Evolutionary conservation across 2,888 invertebrate species (phyloP), one percentile per base, ranked within the genome.

Genomic region (Dicycla oo): DNA sequence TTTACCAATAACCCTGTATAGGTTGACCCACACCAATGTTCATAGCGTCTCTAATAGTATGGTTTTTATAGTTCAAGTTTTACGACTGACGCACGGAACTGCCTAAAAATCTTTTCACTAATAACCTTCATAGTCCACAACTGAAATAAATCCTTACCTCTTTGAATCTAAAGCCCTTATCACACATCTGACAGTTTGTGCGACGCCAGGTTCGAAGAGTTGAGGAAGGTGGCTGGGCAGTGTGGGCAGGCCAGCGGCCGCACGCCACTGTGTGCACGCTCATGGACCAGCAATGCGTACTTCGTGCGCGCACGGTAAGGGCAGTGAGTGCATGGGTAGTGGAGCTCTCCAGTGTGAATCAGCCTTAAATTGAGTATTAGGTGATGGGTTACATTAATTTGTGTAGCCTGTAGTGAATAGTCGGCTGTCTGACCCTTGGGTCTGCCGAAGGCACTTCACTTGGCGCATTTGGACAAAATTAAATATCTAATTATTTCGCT

Each of bases 261-360:
- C 51, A 73, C 78, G 23, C 88, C 90, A 0, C 82, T 75, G 83
- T 91, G 90, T 0, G 76, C 57, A 0, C 88, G 87, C 69, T 80
- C 91, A 91, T 93, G 83, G 82, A 93, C 61, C 61, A 61, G 20
- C 11, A 89, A 74, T 0, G 86, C 86, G 74, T 88, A 85, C 63
- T 71, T 72, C 0, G 86, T 87, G 60, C 89, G 86, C 7, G 83
- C 88, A 26, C 89, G 87, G 80, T 89, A 88, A 2, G 88, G 81
- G 30, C 91, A 91, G 13, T 62, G 58, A 0, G 45, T 2, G 60
- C 91, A 90, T 6, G 77, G 43, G 80, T 84, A 83, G 7, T 69
- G 80, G 6, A 87, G 75, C 57, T 82, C 83, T 1, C 75, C 84
- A 0, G 84, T 83, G 79, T 91, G 91, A 20, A 81, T 86, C 10